A percentile compares a stretch with the other conserved stretches of the same genome.
Conservation (phyloP, 2,797 vertebrate species). For the Petrocephalus schoutedeni region DNA sequence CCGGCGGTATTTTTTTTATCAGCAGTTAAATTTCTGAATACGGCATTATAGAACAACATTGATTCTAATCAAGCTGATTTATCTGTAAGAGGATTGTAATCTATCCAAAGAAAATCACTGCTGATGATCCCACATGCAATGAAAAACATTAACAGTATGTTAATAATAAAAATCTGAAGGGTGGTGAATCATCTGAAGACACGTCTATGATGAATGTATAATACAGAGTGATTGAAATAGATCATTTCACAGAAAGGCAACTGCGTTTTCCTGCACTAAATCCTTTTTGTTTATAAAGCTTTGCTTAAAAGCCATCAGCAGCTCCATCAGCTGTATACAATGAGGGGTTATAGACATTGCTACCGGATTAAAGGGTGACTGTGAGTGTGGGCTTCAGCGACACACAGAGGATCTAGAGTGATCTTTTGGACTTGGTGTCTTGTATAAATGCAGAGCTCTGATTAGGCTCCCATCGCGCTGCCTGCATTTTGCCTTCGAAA, state of each 20-base stretch:
- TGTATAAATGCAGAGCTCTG: neutral
- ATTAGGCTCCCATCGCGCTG: neutral
- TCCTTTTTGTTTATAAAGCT: neutral
- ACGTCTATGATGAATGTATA: neutral
- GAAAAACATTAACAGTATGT: neutral
- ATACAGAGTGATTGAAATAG: neutral
- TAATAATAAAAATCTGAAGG: neutral
- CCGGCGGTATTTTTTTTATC: neutral
- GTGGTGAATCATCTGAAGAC: neutral
- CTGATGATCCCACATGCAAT: neutral
- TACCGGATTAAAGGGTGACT: neutral
- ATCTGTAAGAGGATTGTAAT: neutral
- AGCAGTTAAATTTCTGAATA: neutral
- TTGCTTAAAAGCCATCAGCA: neutral
- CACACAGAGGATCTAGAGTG: neutral
- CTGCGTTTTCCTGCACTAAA: neutral
- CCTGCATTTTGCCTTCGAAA: constrained; percentile 56
- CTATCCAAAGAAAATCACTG: neutral
- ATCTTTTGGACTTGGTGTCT: neutral
- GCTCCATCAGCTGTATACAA: neutral
- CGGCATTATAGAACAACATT: neutral
- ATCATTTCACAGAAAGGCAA: neutral
- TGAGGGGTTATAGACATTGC: neutral
- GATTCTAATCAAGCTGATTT: neutral
- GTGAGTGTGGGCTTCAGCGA: neutral